Evolutionary conservation across 2,113 vertebrate genomes (phyloP).

Genomic region (Entelurus aequoreus): DNA sequence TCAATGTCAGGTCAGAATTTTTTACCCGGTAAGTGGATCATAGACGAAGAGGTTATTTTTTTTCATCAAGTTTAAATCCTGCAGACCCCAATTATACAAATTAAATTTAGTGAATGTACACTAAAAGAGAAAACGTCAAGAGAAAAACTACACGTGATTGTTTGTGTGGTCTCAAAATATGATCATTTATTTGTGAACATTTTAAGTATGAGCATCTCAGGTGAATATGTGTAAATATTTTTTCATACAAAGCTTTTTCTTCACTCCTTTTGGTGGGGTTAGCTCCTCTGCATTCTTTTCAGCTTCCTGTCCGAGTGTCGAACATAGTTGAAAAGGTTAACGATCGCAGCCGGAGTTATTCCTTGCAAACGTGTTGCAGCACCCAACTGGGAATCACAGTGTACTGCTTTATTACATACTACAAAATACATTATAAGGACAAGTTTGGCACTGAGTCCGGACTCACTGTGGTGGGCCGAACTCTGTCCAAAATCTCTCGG

Average conservation of each 20-base stretch:
- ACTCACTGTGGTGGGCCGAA: conserved; percentile 83
- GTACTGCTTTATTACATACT: background rate
- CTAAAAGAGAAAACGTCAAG: too few species aligned
- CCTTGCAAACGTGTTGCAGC: conserved; percentile 85
- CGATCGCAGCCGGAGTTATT: conserved; percentile 84
- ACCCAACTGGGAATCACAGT: conserved; percentile 72
- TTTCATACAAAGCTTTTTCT: conserved; percentile 16
- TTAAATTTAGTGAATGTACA: too few species aligned
- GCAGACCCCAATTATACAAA: background rate
- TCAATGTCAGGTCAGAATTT: conserved; percentile 41
- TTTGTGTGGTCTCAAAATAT: conserved; percentile 8
- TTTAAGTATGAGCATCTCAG: conserved; percentile 29
- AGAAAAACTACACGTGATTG: too few species aligned
- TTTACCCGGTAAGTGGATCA: conserved; percentile 15
- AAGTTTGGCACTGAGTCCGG: background rate
- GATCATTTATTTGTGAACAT: conserved; percentile 33
- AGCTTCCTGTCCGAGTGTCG: conserved; percentile 20
- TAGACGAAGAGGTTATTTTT: background rate
- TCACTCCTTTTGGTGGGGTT: background rate
- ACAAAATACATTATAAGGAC: background rate
- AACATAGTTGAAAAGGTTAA: conserved; percentile 81
- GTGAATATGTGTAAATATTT: conserved; percentile 14
- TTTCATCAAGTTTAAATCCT: background rate
- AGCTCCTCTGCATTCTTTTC: background rate
- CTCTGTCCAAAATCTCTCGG: conserved; percentile 79